A percentile compares a stretch with the other conserved stretches of the same genome.
These are phyloP conservation scores for Andrena bucephala DNA, from an alignment of 2,888 invertebrate genomes.

Conservation along the genomic window DNA sequence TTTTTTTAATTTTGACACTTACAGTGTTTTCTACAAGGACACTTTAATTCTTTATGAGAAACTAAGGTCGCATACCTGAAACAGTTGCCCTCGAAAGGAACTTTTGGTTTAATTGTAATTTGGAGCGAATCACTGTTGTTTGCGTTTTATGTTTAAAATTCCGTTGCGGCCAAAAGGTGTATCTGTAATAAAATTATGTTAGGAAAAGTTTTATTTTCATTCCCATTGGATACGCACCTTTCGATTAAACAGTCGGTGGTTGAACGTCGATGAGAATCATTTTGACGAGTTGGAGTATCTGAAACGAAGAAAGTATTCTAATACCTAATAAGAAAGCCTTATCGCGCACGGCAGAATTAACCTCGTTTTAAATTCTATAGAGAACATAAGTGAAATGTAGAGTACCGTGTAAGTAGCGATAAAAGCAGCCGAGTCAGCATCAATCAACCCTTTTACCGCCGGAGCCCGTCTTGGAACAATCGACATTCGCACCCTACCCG, in stretches of 20 bases:
- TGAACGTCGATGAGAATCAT: no score
- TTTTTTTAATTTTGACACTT: no score
- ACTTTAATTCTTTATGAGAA: no score
- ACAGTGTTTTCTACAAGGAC: no score
- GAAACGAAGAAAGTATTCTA: slow-evolving; percentile 16
- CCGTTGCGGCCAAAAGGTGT: not conserved
- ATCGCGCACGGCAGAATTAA: slow-evolving; percentile 3
- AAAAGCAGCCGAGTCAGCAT: slow-evolving; percentile 49
- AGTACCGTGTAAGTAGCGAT: slow-evolving; percentile 51
- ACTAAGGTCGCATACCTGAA: not conserved
- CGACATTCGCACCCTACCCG: slow-evolving; percentile 37
- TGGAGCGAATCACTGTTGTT: no score
- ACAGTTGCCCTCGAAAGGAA: not conserved
- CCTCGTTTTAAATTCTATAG: slow-evolving; percentile 8
- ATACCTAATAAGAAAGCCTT: not conserved
- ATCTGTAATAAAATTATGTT: slow-evolving; percentile 13
- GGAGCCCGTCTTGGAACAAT: slow-evolving; percentile 16
- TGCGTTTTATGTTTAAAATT: not conserved
- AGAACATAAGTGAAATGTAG: slow-evolving; percentile 38
- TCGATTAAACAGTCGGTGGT: not conserved
- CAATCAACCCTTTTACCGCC: slow-evolving; percentile 56
- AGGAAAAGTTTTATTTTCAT: not conserved
- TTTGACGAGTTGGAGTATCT: not conserved
- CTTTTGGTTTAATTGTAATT: no score
- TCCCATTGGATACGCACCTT: not conserved